Evolutionary conservation across 2,888 invertebrate genomes (phyloP).

Genomic region (Aethes cnicana): DNA sequence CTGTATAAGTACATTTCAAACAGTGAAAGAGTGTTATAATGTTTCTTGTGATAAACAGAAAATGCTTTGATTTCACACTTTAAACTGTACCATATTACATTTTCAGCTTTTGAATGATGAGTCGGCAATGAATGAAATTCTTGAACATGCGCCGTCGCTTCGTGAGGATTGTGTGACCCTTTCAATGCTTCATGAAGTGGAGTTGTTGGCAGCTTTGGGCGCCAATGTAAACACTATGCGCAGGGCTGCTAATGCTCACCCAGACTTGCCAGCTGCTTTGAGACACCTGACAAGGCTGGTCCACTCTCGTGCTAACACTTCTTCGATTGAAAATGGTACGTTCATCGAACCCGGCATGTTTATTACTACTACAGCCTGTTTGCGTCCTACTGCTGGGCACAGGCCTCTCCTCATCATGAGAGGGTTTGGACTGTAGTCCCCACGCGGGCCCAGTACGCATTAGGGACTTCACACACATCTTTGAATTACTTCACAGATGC

Average conservation of each 20-base stretch:
- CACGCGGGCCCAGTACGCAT: too few species aligned
- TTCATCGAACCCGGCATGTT: too few species aligned
- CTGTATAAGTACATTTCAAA: too few species aligned
- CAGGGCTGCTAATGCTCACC: constrained; percentile 86
- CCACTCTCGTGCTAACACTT: constrained; percentile 64
- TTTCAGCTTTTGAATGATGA: constrained; percentile 71
- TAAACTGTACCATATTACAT: background rate
- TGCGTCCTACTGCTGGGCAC: too few species aligned
- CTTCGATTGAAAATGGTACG: constrained; percentile 60
- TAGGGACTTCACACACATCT: too few species aligned
- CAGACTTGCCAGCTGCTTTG: constrained; percentile 86
- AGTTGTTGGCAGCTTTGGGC: constrained; percentile 86
- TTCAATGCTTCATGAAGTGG: constrained; percentile 89
- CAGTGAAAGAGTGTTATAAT: too few species aligned
- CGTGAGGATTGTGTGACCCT: constrained; percentile 87
- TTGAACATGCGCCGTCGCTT: constrained; percentile 86
- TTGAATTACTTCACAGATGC: too few species aligned
- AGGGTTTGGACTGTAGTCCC: too few species aligned
- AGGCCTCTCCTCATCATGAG: too few species aligned
- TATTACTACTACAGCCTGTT: too few species aligned
- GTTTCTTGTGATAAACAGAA: too few species aligned
- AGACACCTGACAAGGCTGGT: constrained; percentile 83
- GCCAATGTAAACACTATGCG: constrained; percentile 86
- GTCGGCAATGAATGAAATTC: constrained; percentile 84
- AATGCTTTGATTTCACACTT: too few species aligned